These are phyloP conservation scores for Pedionomus torquatus DNA, from an alignment of 2,113 vertebrate species.

Conservation along the genomic window DNA sequence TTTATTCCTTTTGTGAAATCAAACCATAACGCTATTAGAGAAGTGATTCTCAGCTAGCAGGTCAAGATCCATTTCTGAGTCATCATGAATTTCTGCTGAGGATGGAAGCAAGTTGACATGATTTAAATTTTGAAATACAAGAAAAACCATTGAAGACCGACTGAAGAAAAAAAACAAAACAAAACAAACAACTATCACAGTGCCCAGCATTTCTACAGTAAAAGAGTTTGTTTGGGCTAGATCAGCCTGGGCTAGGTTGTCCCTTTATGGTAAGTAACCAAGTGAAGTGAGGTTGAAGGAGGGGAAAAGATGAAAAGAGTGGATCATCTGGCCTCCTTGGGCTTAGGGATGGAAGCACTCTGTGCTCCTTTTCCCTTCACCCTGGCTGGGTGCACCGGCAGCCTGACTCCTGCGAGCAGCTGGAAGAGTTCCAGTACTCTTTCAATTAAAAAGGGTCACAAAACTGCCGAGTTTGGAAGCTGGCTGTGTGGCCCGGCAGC, in stretches of 20 bases:
- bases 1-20: constrained; percentile 18
- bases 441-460: not conserved
- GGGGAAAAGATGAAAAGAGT: not conserved
- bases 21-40: not conserved
- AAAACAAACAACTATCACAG: no score
- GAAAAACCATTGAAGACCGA: not conserved
- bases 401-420: accelerated
- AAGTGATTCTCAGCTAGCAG: not conserved
- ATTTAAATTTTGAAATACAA: constrained; percentile 7
- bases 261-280: not conserved
- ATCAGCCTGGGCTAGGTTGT: not conserved
- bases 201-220: not conserved
- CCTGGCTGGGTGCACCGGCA: not conserved
- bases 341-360: not conserved
- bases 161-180: not conserved
- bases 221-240: not conserved
- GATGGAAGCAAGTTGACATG: not conserved
- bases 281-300: not conserved
- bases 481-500: not conserved
- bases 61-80: constrained; percentile 42
- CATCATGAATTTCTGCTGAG: not conserved
- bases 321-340: not conserved
- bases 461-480: not conserved
- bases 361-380: accelerated
- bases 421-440: not conserved